Evolutionary conservation across 2,113 vertebrate genomes (phyloP), one percentile per base, ranked within the genome.

Genomic region (Podarcis muralis): DNA sequence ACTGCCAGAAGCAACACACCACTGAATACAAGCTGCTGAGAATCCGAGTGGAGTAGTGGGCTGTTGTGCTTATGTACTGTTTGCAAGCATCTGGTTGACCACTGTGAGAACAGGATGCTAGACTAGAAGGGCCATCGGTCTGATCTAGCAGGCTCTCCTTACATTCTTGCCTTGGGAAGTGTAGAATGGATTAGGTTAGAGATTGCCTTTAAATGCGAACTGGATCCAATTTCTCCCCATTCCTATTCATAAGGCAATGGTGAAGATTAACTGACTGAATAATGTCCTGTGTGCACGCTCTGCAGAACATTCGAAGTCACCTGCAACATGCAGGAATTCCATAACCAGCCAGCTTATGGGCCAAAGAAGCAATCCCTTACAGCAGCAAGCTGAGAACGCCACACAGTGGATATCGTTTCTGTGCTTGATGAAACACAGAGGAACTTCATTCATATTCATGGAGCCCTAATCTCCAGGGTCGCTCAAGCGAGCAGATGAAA

Each of bases 391-490:
- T 69, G 25, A 80, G 85, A 8, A 2, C 35, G 3, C 27, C 40
- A 76, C 30, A 25, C 68, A n/a, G 48, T 20, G 4, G n/a, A 22
- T 2, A 15, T 5, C 4, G 12, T 7, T 11, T 69, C 40, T 69
- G 27, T 5, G 13, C 13, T 57, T 68, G 40, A 66, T 71, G 43
- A 66, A 48, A 87, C 66, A 37, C 53, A 80, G 53, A 71, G 65
- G 18, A 71, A 87, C 48, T 69, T 81, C 85, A 87, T 87, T 57
- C 85, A 80, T 81, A 87, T 87, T 80, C 85, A 87, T 87, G 40
- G 40, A 7, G 77, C 43, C 16, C 30, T 81, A 87, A 87, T 87
- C 85, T 81, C 85, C 66, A 80, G 85, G 48, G 85, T 22, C 65
- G 25, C 77, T 72, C n/a, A 8, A 87, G 77, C 43, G 68, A 71